A percentile compares a stretch with the other conserved stretches of the same genome.
phyloP scores from a whole-genome alignment of 2,888 invertebrate genomes.

The Ormyrus labotus region DNA sequence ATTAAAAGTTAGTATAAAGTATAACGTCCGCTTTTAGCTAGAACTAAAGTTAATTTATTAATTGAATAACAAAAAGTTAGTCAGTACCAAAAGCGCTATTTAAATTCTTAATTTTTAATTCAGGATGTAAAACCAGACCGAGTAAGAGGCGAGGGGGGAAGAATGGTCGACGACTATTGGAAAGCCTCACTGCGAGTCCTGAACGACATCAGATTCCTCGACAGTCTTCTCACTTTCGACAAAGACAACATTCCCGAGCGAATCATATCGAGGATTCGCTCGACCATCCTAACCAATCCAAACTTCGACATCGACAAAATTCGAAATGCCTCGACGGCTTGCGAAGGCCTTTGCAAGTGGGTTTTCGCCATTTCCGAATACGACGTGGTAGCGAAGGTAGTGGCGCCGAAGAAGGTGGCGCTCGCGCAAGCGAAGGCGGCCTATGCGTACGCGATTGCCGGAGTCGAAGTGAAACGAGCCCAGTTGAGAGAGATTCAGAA shows the following conservation, averaged over 20 bases:
- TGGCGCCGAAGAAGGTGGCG: conserved; percentile 95
- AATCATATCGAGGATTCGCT: conserved; percentile 89
- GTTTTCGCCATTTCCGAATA: conserved; percentile 96
- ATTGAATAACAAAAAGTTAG: no score
- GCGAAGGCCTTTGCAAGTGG: conserved; percentile 96
- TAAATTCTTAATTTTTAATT: conserved; percentile 5
- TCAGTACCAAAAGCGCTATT: not conserved
- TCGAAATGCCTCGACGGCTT: conserved; percentile 90
- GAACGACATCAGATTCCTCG: conserved; percentile 94
- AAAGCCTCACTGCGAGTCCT: conserved; percentile 91
- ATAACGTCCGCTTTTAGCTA: not conserved
- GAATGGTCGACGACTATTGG: conserved; percentile 95
- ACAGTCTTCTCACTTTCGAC: conserved; percentile 89
- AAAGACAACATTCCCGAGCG: conserved; percentile 93
- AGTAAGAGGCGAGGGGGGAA: conserved; percentile 85
- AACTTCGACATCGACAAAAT: conserved; percentile 96
- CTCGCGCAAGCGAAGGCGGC: conserved; percentile 90
- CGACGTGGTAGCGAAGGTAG: conserved; percentile 92
- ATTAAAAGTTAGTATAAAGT: conserved; percentile 80
- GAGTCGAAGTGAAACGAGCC: conserved; percentile 86
- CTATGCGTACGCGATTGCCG: conserved; percentile 85
- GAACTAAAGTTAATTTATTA: not conserved
- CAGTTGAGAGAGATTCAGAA: conserved; percentile 83
- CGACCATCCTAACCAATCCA: conserved; percentile 88
- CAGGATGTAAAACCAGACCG: conserved; percentile 92